A percentile compares a stretch with the other conserved stretches of the same genome.
Evolutionary conservation across 2,797 vertebrate species (phyloP).

Genomic region (Danionella dracula): DNA sequence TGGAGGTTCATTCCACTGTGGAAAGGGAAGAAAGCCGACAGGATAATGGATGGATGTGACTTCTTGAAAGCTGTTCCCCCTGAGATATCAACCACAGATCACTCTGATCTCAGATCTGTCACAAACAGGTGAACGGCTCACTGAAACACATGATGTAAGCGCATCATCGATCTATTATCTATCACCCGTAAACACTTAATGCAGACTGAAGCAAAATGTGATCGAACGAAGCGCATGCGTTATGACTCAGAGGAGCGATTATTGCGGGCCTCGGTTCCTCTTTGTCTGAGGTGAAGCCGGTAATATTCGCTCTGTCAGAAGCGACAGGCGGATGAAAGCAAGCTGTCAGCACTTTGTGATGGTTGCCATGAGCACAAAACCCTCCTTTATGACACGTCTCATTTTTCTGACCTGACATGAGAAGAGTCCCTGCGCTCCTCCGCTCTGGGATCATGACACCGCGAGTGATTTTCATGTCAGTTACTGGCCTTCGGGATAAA

Average conservation of each 20-base stretch:
- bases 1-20: too few species aligned
- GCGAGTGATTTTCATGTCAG: too few species aligned
- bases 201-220: background rate
- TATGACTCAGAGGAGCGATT: background rate
- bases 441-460: too few species aligned
- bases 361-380: background rate
- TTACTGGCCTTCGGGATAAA: too few species aligned
- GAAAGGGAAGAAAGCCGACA: too few species aligned
- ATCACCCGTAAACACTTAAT: background rate
- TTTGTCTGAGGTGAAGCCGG: background rate
- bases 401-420: background rate
- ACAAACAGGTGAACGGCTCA: too few species aligned
- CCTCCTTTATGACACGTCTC: background rate
- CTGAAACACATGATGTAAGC: too few species aligned
- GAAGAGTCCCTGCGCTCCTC: background rate
- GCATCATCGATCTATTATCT: background rate
- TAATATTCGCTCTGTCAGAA: conserved; percentile 1
- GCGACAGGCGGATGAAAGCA: conserved; percentile 17
- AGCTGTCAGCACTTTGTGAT: conserved; percentile 13
- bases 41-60: too few species aligned
- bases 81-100: too few species aligned
- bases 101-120: too few species aligned
- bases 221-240: background rate
- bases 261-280: background rate
- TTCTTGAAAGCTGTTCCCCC: too few species aligned